Conservation (phyloP, 2,797 vertebrate species). For the Darevskia nairensis region DNA sequence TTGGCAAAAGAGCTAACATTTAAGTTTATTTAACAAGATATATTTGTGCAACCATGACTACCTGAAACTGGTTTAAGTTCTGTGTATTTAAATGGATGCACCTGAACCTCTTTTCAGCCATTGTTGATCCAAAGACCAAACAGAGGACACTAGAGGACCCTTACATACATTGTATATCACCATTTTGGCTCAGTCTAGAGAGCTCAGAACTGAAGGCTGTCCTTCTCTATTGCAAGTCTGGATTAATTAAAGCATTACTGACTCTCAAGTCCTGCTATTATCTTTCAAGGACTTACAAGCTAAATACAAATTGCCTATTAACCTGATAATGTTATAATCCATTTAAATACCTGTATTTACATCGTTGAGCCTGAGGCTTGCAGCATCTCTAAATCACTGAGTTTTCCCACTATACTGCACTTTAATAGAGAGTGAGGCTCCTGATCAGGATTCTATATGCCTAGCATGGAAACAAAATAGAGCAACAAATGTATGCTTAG, state of each 20-base stretch:
- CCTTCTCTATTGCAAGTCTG: neutral
- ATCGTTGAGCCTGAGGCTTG: neutral
- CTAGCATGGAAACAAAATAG: neutral
- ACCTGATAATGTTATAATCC: neutral
- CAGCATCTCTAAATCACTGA: neutral
- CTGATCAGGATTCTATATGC: neutral
- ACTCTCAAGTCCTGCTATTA: neutral
- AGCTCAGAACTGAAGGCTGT: neutral
- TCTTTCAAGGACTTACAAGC: neutral
- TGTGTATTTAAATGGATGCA: neutral
- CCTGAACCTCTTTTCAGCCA: neutral
- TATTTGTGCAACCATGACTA: neutral
- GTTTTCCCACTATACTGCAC: neutral
- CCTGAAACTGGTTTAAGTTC: neutral
- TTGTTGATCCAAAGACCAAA: neutral
- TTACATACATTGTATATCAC: neutral
- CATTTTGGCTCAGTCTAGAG: neutral
- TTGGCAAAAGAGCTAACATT: neutral
- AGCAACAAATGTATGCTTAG: neutral
- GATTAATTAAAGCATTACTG: too few relatives aligned
- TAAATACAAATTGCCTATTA: neutral
- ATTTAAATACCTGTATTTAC: neutral
- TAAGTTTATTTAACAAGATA: too few relatives aligned
- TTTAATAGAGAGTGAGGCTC: neutral
- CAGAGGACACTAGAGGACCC: neutral